Evolutionary conservation across 2,113 vertebrate genomes (phyloP).

Genomic region (Lycocorax pyrrhopterus): DNA sequence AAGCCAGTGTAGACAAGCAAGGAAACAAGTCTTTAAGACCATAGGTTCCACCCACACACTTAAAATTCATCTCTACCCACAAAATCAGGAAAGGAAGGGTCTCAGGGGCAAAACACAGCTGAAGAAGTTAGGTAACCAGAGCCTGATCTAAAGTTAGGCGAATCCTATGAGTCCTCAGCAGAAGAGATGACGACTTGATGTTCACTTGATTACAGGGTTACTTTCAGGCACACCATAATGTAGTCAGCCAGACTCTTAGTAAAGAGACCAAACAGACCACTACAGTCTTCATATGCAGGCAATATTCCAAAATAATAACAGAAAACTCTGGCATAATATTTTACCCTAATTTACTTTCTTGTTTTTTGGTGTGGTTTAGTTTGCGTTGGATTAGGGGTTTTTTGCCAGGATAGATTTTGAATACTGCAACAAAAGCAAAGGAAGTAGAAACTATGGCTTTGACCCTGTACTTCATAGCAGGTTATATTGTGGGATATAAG

Average conservation of each 20-base stretch:
- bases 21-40: not conserved
- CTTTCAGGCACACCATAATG: not conserved
- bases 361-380: fast-evolving
- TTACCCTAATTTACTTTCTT: not conserved
- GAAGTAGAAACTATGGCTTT: not conserved
- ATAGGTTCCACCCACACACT: not conserved
- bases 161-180: not conserved
- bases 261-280: not conserved
- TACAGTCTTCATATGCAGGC: not conserved
- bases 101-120: not conserved
- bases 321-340: not conserved
- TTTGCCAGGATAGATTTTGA: not conserved
- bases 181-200: not conserved
- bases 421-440: not conserved
- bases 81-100: not conserved
- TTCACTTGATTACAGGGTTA: not conserved
- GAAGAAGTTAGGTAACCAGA: not conserved
- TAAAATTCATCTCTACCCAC: not conserved
- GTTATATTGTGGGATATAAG: not conserved
- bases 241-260: not conserved
- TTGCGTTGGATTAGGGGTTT: not conserved
- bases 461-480: not conserved
- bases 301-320: not conserved
- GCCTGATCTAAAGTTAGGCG: not conserved
- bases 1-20: not conserved